Base-by-base conservation (phyloP, 1,140 invertebrate genomes). In the Drosophila micromelanica region DNA sequence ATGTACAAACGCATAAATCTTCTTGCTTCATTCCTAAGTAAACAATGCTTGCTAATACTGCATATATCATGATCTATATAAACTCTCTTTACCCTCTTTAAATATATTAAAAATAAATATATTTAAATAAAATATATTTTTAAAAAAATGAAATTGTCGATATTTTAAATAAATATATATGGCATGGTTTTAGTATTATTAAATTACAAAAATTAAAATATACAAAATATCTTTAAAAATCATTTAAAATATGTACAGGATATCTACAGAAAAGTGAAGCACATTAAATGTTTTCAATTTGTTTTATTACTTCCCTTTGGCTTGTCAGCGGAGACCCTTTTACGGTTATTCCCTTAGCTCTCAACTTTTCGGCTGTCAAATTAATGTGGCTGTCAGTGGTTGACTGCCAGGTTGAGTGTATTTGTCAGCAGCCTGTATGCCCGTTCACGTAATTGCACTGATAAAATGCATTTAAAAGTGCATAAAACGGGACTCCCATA, bases 381-480 rank as follows among this genome's bases (percentile, higher is more conserved):
- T 87, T 82, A 81, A 82, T 87, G 71, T 60, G 64, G 51, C 57
- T 69, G 56, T 49, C 77, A 55, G 17, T 54, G 23, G 55, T 45
- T 49, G 52, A 52, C 43, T 55, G 45, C 15, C 52, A 38, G 52
- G 38, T 60, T 54, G 37, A 52, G 45, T 75, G 64, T 35, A 64
- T 74, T 63, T 78, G 73, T 72, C 73, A 65, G 51, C 76, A 60
- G 65, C 62, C 67, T 69, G 78, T 60, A 62, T 48, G 20, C 8
- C 3, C 8, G 35, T 63, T 4, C 59, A 43, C 59, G 61, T 82
- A 81, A 87, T 86, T 86, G 71, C 82, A 79, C 63, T 78, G 82
- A 87, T 82, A 82, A 78, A 87, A 82, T 70, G 75, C 75, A 78
- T 73, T 75, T 75, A 69, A 87, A 77, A 73, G 74, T 38, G 52